Evolutionary conservation across 2,888 invertebrate species (phyloP).

Genomic region (Phyllotreta striolata): DNA sequence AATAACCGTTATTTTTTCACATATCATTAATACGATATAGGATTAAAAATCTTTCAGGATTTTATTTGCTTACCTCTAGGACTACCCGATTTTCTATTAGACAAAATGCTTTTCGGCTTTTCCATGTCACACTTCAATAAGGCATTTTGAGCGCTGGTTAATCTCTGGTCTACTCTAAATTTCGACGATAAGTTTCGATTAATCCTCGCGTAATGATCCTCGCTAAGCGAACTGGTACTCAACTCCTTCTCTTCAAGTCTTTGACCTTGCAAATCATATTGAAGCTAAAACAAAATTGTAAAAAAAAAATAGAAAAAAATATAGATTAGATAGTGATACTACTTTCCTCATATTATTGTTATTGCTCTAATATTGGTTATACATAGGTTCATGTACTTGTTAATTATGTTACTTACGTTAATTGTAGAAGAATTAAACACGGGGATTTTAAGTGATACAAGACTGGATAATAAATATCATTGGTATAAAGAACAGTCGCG

Average conservation of each 20-base stretch:
- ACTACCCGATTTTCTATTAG: conserved; percentile 57
- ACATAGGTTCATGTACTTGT: too few species aligned
- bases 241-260: conserved; percentile 51
- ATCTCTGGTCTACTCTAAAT: conserved; percentile 53
- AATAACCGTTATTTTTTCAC: too few species aligned
- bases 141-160: conserved; percentile 56
- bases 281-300: conserved; percentile 47
- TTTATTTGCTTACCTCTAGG: conserved; percentile 52
- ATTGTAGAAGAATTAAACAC: too few species aligned
- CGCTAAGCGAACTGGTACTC: conserved; percentile 40
- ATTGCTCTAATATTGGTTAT: too few species aligned
- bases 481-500: background rate
- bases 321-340: too few species aligned
- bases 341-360: too few species aligned
- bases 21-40: background rate
- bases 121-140: conserved; percentile 54
- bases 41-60: background rate
- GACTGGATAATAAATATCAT: too few species aligned
- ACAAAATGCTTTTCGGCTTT: conserved; percentile 59
- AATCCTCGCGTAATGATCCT: conserved; percentile 48
- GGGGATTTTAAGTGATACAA: too few species aligned
- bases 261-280: conserved; percentile 51
- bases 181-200: conserved; percentile 50
- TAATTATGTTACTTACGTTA: too few species aligned
- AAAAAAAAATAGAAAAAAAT: background rate